Conservation (phyloP, 2,888 invertebrate species). For the Herminia tarsipennalis region DNA sequence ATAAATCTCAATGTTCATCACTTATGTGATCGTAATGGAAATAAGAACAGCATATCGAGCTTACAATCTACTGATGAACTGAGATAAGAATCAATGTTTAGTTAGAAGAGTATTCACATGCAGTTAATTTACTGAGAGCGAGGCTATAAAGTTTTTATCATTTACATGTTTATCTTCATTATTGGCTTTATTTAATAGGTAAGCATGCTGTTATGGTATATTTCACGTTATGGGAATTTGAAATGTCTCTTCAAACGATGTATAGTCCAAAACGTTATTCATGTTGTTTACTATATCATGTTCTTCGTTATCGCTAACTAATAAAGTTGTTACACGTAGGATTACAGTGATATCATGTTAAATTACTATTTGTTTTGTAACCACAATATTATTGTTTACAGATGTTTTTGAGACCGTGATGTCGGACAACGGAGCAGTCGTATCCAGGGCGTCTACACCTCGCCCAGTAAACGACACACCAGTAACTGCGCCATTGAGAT, state of each 20-base stretch:
- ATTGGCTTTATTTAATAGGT: slow-evolving; percentile 3
- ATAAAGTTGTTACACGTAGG: too few species aligned
- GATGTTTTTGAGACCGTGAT: slow-evolving; percentile 70
- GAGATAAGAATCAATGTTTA: slow-evolving; percentile 53
- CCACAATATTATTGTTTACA: slow-evolving; percentile 55
- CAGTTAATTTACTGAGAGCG: slow-evolving; percentile 25
- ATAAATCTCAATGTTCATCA: slow-evolving; percentile 77
- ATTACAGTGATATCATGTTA: too few species aligned
- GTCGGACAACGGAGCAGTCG: slow-evolving; percentile 80
- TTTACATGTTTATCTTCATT: slow-evolving; percentile 7
- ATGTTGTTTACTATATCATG: background rate
- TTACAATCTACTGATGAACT: slow-evolving; percentile 63
- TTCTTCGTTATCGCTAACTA: too few species aligned
- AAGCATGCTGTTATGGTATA: background rate
- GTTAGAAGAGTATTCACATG: slow-evolving; percentile 23
- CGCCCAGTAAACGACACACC: slow-evolving; percentile 80
- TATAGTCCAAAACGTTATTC: too few species aligned
- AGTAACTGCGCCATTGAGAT: slow-evolving; percentile 73
- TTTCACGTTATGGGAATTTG: background rate
- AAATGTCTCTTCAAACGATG: background rate
- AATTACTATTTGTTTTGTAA: too few species aligned
- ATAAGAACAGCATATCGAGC: slow-evolving; percentile 32
- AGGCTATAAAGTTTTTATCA: slow-evolving; percentile 17
- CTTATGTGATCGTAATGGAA: slow-evolving; percentile 40
- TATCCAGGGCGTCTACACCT: slow-evolving; percentile 81